Percentiles rank a stretch among this genome's conserved stretches.
Evolutionary conservation across 1,140 invertebrate genomes (phyloP).

Genomic region (Mercenaria mercenaria): DNA sequence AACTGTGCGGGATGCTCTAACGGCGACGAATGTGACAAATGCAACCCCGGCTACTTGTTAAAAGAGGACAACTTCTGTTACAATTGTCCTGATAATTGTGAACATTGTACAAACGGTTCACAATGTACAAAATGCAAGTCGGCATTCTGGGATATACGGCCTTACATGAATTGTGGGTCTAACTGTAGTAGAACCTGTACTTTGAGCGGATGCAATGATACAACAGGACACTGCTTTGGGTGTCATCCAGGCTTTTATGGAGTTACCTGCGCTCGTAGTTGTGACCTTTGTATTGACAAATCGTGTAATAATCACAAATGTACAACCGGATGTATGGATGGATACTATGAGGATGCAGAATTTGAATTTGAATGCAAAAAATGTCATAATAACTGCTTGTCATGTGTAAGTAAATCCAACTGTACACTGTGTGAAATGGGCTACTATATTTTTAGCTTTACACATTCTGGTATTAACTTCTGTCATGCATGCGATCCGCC

Average conservation of each 20-base stretch:
- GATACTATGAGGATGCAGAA: not conserved
- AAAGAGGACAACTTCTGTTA: not conserved
- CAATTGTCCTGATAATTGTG: not conserved
- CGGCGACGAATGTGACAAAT: too few relatives aligned
- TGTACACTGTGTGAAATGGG: not conserved
- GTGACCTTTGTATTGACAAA: not conserved
- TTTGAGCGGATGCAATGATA: too few relatives aligned
- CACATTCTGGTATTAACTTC: not conserved
- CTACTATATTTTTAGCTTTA: not conserved
- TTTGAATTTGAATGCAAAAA: not conserved
- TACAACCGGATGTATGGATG: not conserved
- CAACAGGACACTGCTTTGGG: not conserved
- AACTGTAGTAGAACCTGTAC: not conserved
- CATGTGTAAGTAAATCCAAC: not conserved
- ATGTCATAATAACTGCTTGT: not conserved
- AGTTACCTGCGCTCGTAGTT: not conserved
- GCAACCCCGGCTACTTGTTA: too few relatives aligned
- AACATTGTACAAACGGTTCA: not conserved
- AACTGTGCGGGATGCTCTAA: too few relatives aligned
- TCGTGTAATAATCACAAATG: too few relatives aligned
- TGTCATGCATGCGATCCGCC: not conserved
- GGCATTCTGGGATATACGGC: not conserved
- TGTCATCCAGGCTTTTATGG: not conserved
- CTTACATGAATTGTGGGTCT: not conserved
- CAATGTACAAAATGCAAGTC: not conserved